A percentile compares a stretch with the other conserved stretches of the same genome.
phyloP scores from a whole-genome alignment of 2,888 invertebrate genomes.

The Phragmatobia fuliginosa region DNA sequence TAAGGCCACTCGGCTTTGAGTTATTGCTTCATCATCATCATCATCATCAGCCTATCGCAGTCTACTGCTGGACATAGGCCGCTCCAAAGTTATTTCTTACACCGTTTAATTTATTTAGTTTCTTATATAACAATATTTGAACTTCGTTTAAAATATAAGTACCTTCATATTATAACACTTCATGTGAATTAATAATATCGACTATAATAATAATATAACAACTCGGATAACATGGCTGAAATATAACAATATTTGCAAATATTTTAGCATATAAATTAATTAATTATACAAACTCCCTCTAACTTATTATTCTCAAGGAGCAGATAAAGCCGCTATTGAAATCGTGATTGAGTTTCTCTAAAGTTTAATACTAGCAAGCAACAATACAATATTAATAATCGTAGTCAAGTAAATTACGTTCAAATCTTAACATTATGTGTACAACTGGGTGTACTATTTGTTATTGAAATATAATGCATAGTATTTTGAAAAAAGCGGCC shows the following conservation, averaged over 20 bases:
- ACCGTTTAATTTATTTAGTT: too few relatives aligned
- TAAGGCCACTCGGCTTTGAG: too few relatives aligned
- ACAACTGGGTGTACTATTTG: too few relatives aligned
- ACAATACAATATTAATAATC: slow-evolving; percentile 3
- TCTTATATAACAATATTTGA: too few relatives aligned
- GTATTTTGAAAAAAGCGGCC: too few relatives aligned
- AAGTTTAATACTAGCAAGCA: slow-evolving; percentile 5
- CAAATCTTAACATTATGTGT: background rate
- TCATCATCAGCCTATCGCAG: too few relatives aligned
- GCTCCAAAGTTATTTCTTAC: too few relatives aligned
- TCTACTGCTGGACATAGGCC: too few relatives aligned
- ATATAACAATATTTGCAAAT: background rate
- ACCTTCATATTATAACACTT: background rate
- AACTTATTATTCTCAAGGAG: slow-evolving; percentile 9
- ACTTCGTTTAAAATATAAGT: too few relatives aligned
- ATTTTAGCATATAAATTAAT: slow-evolving; percentile 1
- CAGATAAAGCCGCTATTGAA: slow-evolving; percentile 10
- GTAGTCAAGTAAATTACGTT: background rate
- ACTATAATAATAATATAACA: background rate
- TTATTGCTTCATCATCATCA: too few relatives aligned
- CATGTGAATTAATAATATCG: background rate
- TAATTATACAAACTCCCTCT: background rate
- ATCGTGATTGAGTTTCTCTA: slow-evolving; percentile 5
- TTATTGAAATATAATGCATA: background rate
- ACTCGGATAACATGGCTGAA: background rate